A percentile compares a stretch with the other conserved stretches of the same genome.
These are phyloP conservation scores for Semicossyphus pulcher DNA, from an alignment of 2,113 vertebrate species.

Conservation along the genomic window DNA sequence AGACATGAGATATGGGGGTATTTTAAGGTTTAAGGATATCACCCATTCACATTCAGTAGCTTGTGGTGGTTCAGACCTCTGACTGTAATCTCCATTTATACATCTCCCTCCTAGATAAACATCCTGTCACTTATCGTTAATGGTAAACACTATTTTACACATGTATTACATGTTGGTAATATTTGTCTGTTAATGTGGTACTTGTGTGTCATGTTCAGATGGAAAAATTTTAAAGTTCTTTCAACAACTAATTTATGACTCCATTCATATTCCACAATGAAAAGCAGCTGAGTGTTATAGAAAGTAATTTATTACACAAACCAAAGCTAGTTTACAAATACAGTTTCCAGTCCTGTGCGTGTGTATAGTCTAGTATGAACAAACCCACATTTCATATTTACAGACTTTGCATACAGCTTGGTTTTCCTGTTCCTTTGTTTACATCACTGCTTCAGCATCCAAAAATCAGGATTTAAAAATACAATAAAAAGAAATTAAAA, in stretches of 20 bases:
- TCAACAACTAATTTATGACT: not conserved
- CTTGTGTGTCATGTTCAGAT: not conserved
- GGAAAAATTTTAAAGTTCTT: too few relatives aligned
- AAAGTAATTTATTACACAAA: conserved; percentile 89
- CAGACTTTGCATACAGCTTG: conserved; percentile 82
- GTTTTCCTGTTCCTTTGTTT: conserved; percentile 76
- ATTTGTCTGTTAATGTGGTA: not conserved
- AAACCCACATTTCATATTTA: conserved; percentile 83
- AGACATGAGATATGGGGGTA: not conserved
- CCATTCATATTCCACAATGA: conserved; percentile 36
- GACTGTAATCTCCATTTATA: not conserved
- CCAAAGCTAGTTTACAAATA: conserved; percentile 87
- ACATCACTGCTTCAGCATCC: conserved; percentile 71
- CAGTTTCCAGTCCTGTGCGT: conserved; percentile 83
- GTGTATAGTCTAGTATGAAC: conserved; percentile 77
- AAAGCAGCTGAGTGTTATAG: conserved; percentile 73
- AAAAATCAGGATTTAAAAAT: conserved; percentile 68
- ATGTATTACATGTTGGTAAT: too few relatives aligned
- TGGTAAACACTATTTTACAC: not conserved
- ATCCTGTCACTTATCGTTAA: too few relatives aligned
- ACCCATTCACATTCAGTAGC: not conserved
- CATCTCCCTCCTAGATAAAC: not conserved
- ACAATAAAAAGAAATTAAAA: conserved; percentile 78
- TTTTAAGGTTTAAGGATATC: not conserved
- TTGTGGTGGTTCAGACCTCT: not conserved